Conservation (phyloP, 2,888 invertebrate genomes). For the Stictocephala bisonia region DNA sequence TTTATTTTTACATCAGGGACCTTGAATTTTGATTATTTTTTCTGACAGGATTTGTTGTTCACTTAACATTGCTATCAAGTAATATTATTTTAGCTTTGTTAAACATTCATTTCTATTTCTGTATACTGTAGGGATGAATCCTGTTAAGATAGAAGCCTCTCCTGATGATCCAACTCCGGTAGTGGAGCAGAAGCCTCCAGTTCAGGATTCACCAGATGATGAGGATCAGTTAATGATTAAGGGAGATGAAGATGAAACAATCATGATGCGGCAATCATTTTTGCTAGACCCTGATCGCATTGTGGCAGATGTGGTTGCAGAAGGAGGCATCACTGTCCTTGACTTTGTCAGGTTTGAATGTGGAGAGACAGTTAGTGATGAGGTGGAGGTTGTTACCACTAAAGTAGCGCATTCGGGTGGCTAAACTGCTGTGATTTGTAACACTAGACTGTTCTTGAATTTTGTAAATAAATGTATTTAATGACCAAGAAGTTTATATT, state of each 20-base stretch:
- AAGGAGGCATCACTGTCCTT: slow-evolving; percentile 62
- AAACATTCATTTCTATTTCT: slow-evolving; percentile 42
- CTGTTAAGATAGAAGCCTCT: slow-evolving; percentile 72
- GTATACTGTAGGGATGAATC: slow-evolving; percentile 85
- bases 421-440: no score
- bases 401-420: slow-evolving; percentile 38
- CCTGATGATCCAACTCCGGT: slow-evolving; percentile 64
- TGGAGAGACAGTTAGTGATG: slow-evolving; percentile 72
- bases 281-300: slow-evolving; percentile 80
- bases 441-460: no score
- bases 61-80: background rate
- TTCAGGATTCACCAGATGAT: background rate
- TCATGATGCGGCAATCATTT: slow-evolving; percentile 88
- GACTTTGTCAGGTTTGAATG: slow-evolving; percentile 91
- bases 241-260: slow-evolving; percentile 72
- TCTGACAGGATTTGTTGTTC: background rate
- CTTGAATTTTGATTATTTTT: background rate
- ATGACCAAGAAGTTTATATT: no score
- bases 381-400: slow-evolving; percentile 48
- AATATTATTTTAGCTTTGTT: background rate
- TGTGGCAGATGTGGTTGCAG: slow-evolving; percentile 67
- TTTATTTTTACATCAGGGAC: background rate
- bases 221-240: background rate
- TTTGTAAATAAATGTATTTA: no score
- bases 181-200: slow-evolving; percentile 3